A percentile compares a stretch with the other conserved stretches of the same genome.
Conservation (phyloP, 2,888 invertebrate species). For the Mimachlamys varia region DNA sequence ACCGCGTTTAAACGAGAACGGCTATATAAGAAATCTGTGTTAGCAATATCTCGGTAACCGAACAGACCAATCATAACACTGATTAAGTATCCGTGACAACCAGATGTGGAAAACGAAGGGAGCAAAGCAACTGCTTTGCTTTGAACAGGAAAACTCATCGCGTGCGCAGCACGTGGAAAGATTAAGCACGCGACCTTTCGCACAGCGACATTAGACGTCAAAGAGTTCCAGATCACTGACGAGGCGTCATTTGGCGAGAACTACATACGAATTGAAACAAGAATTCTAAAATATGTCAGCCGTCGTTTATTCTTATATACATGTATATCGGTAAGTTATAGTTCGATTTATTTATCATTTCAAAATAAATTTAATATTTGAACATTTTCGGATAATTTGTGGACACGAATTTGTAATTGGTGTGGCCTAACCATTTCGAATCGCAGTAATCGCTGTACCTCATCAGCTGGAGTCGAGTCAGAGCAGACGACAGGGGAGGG, state of each 20-base stretch:
- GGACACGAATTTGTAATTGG: not conserved
- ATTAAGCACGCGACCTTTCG: not conserved
- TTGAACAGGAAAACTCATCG: not conserved
- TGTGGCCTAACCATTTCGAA: not conserved
- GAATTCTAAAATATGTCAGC: not conserved
- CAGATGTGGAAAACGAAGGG: not conserved
- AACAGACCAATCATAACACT: slow-evolving; percentile 1
- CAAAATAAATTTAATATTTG: not conserved
- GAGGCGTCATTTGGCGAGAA: not conserved
- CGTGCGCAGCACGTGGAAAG: not conserved
- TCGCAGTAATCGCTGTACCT: not conserved
- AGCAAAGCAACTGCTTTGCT: not conserved
- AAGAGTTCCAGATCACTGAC: not conserved
- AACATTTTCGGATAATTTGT: not conserved
- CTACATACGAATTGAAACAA: not conserved
- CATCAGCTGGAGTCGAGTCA: not conserved
- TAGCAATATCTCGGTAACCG: not conserved
- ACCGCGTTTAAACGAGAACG: not conserved
- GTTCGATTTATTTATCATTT: too few species aligned
- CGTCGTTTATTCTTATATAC: too few species aligned
- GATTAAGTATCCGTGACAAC: not conserved
- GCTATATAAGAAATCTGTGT: not conserved
- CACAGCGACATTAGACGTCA: not conserved
- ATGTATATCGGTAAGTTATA: too few species aligned
- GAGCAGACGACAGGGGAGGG: not conserved